Evolutionary conservation across 2,113 vertebrate genomes (phyloP).

Genomic region (Mobula birostris): DNA sequence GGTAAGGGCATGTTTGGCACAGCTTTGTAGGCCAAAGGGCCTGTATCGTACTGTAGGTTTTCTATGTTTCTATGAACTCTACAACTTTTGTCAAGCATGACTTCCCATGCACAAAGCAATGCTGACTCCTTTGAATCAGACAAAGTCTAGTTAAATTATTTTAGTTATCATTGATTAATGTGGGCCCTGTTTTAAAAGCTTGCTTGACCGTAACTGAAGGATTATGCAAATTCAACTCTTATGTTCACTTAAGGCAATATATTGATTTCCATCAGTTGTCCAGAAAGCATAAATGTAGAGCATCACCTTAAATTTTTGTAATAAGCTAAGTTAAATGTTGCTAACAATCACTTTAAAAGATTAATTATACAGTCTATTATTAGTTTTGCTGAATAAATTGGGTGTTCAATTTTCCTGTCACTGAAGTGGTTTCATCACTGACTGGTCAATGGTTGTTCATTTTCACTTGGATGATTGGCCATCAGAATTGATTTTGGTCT

Average conservation of each 20-base stretch:
- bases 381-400: not conserved
- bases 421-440: not conserved
- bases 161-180: not conserved
- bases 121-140: too few species aligned
- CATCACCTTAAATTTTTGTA: not conserved
- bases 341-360: not conserved
- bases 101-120: too few species aligned
- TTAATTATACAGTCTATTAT: not conserved
- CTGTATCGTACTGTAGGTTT: too few species aligned
- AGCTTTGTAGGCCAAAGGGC: too few species aligned
- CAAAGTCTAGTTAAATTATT: not conserved
- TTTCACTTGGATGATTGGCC: not conserved
- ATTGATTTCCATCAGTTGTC: not conserved
- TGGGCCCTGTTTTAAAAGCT: not conserved
- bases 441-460: not conserved
- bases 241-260: not conserved
- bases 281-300: not conserved
- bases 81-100: too few species aligned
- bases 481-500: not conserved
- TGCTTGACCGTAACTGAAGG: not conserved
- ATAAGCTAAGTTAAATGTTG: not conserved
- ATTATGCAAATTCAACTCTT: not conserved
- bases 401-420: not conserved
- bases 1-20: too few species aligned
- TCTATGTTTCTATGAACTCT: too few species aligned